Percentiles rank a stretch among this genome's conserved stretches.
Evolutionary conservation across 2,797 vertebrate species (phyloP).

Genomic region (Mastacembelus armatus): DNA sequence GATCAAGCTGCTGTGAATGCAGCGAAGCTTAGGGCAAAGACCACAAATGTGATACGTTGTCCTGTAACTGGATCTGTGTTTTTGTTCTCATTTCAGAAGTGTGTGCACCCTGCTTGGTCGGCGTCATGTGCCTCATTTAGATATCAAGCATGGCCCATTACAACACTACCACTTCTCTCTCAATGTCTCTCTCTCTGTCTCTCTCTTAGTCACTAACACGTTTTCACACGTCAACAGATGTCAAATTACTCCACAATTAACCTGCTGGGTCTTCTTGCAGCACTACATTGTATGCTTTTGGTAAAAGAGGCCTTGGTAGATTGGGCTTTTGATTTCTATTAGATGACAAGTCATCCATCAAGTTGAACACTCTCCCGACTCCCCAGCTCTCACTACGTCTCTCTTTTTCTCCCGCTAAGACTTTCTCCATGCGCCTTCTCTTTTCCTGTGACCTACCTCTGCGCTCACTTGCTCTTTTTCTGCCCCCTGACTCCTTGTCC

Average conservation of each 20-base stretch:
- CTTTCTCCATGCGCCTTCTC: conserved; percentile 41
- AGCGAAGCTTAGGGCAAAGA: conserved; percentile 73
- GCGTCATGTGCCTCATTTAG: conserved; percentile 75
- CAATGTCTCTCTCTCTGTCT: conserved; percentile 51
- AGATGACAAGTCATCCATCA: conserved; percentile 83
- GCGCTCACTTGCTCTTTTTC: conserved; percentile 62
- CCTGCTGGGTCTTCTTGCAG: conserved; percentile 69
- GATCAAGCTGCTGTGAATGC: conserved; percentile 62
- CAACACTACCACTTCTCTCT: conserved; percentile 48
- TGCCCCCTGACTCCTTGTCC: conserved; percentile 53
- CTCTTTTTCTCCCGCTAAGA: conserved; percentile 24
- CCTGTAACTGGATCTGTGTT: conserved; percentile 77
- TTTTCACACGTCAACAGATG: conserved; percentile 80
- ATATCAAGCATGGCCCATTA: conserved; percentile 79
- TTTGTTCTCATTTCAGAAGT: conserved; percentile 75
- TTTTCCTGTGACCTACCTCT: conserved; percentile 61
- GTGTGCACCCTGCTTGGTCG: conserved; percentile 59
- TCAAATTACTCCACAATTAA: conserved; percentile 83
- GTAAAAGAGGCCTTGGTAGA: conserved; percentile 60
- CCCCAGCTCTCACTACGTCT: conserved; percentile 21
- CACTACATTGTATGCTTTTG: conserved; percentile 67
- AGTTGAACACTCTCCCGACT: conserved; percentile 28
- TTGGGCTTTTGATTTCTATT: conserved; percentile 75
- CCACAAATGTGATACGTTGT: conserved; percentile 69
- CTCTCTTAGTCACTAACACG: conserved; percentile 75